phyloP scores from a whole-genome alignment of 2,797 vertebrate species.

The Hipposideros larvatus region DNA sequence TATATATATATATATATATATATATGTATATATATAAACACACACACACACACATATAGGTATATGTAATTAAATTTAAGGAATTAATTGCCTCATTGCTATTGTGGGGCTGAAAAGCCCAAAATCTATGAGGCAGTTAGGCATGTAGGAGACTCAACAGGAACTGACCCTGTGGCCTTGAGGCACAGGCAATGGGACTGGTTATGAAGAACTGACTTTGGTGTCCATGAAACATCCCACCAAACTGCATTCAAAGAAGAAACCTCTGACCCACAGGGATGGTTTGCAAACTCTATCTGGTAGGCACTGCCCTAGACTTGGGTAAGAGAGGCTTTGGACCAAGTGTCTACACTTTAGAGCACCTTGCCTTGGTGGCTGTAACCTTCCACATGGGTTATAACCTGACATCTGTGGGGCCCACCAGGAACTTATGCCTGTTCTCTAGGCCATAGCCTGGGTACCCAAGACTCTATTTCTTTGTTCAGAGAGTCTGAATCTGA shows the following conservation, averaged over 20 bases:
- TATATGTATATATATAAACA: neutral
- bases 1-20: no score
- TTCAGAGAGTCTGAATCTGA: neutral
- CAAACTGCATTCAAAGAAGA: neutral
- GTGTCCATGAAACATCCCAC: neutral
- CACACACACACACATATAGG: neutral
- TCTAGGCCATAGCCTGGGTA: neutral
- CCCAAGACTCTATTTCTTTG: neutral
- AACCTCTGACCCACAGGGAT: neutral
- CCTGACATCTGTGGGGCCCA: neutral
- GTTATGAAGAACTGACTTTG: neutral
- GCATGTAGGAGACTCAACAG: neutral
- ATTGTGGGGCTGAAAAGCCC: neutral
- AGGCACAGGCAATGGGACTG: neutral
- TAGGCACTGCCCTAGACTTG: neutral
- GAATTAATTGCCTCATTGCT: constrained; percentile 13
- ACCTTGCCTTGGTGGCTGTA: neutral
- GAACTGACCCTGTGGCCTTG: neutral
- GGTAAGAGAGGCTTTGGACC: neutral
- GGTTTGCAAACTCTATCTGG: neutral
- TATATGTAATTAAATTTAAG: constrained; percentile 12
- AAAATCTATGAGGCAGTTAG: neutral
- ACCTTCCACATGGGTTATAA: fast-evolving
- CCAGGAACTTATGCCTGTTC: neutral
- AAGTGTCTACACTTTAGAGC: neutral